A percentile compares a stretch with the other conserved stretches of the same genome.
phyloP scores from a whole-genome alignment of 2,888 invertebrate genomes.

The Cryptocephalus moraei region DNA sequence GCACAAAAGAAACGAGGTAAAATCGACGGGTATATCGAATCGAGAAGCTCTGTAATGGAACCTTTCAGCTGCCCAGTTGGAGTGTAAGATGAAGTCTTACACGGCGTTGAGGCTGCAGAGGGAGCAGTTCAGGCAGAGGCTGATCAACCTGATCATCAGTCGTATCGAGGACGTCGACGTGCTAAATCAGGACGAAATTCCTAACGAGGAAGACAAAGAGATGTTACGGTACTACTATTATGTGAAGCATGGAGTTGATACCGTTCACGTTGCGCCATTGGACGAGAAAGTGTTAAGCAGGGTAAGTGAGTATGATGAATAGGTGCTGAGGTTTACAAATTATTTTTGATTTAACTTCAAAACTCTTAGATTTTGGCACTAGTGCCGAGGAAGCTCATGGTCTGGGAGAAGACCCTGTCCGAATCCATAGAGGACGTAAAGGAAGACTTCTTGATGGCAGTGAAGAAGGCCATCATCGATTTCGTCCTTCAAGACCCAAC shows the following conservation, averaged over 20 bases:
- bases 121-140: slow-evolving; percentile 70
- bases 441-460: slow-evolving; percentile 75
- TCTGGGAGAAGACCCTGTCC: slow-evolving; percentile 49
- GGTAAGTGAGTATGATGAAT: slow-evolving; percentile 29
- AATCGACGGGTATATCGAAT: not conserved
- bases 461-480: slow-evolving; percentile 87
- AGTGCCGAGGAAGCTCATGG: slow-evolving; percentile 51
- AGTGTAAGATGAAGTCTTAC: slow-evolving; percentile 46
- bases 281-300: slow-evolving; percentile 59
- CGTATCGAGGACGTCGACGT: slow-evolving; percentile 43
- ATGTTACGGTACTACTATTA: slow-evolving; percentile 81
- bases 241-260: slow-evolving; percentile 82
- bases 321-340: not conserved
- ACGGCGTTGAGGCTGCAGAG: slow-evolving; percentile 61
- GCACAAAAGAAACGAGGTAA: slow-evolving; percentile 33
- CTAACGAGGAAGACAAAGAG: slow-evolving; percentile 56
- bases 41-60: not conserved
- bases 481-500: slow-evolving; percentile 77
- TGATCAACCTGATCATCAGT: slow-evolving; percentile 65
- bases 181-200: slow-evolving; percentile 42
- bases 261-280: slow-evolving; percentile 78
- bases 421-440: slow-evolving; percentile 67
- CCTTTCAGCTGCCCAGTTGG: slow-evolving; percentile 37
- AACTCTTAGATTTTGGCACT: slow-evolving; percentile 47
- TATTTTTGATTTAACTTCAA: not conserved